These are phyloP conservation scores for Gasterosteus aculeatus DNA, from an alignment of 2,113 vertebrate species.

Conservation along the genomic window DNA sequence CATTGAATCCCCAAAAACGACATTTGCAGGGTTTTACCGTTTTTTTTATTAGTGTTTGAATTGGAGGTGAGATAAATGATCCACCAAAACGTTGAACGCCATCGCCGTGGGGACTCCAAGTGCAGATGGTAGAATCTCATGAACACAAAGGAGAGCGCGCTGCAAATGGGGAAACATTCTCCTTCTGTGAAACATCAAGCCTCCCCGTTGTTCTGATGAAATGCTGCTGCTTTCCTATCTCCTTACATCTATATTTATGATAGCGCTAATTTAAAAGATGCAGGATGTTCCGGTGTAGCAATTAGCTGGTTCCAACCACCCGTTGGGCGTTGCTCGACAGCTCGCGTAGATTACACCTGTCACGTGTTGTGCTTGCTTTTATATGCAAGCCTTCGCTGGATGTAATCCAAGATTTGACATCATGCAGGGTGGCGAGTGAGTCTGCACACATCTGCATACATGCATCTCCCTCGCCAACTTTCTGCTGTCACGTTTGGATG, in stretches of 20 bases:
- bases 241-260: conserved; percentile 36
- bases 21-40: background rate
- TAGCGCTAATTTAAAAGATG: conserved; percentile 27
- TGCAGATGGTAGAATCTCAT: conserved; percentile 16
- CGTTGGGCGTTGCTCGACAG: conserved; percentile 32
- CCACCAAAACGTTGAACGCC: conserved; percentile 21
- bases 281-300: conserved; percentile 36
- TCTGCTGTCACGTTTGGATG: conserved; percentile 45
- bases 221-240: conserved; percentile 22
- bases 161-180: conserved; percentile 36
- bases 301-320: conserved; percentile 51
- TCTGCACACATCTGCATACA: conserved; percentile 33
- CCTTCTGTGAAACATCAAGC: conserved; percentile 36
- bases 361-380: conserved; percentile 67
- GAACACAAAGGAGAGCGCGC: conserved; percentile 6
- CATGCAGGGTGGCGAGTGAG: conserved; percentile 47
- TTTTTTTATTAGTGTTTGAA: conserved; percentile 8
- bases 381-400: conserved; percentile 64
- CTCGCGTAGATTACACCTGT: conserved; percentile 77
- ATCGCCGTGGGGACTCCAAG: conserved; percentile 9
- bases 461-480: conserved; percentile 31
- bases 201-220: conserved; percentile 23
- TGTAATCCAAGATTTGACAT: conserved; percentile 78
- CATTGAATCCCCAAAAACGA: conserved; percentile 4
- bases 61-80: conserved; percentile 34